Percentiles rank a stretch among this genome's conserved stretches.
These are phyloP conservation scores for Chrysolina oricalcia DNA, from an alignment of 2,888 invertebrate genomes.

Conservation along the genomic window DNA sequence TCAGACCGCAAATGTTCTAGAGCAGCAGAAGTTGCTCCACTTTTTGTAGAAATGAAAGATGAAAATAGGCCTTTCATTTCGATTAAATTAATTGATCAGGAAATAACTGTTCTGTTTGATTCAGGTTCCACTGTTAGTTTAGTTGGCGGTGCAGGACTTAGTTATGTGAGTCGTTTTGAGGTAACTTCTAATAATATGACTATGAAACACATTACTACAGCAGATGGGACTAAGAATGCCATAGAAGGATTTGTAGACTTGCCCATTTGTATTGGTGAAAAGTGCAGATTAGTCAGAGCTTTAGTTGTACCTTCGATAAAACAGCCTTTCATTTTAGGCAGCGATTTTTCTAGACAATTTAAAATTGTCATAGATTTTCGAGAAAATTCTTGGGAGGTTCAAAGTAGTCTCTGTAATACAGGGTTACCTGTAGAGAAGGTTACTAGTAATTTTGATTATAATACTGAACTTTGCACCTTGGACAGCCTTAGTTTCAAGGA, in stretches of 20 bases:
- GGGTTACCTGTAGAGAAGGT: not conserved
- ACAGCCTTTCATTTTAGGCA: constrained; percentile 11
- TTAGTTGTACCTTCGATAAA: constrained; percentile 5
- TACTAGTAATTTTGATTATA: not conserved
- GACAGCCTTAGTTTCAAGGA: not conserved
- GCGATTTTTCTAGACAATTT: not conserved
- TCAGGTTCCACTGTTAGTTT: constrained; percentile 2
- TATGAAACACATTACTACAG: not conserved
- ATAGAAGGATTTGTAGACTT: not conserved
- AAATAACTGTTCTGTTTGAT: not conserved
- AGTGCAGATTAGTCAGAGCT: not conserved
- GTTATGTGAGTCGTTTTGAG: not conserved
- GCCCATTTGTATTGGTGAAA: not conserved
- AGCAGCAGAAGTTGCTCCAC: not conserved
- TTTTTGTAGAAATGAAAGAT: not conserved
- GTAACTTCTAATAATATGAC: not conserved
- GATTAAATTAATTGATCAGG: not conserved
- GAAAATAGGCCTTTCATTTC: not conserved
- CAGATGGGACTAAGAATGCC: not conserved
- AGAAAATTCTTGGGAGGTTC: not conserved
- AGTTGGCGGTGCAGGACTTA: not conserved
- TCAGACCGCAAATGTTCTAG: not conserved
- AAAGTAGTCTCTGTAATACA: not conserved
- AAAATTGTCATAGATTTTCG: not conserved
- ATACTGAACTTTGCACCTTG: not conserved